A percentile compares a stretch with the other conserved stretches of the same genome.
phyloP scores from a whole-genome alignment of 2,888 invertebrate species.

The Ischnura elegans region DNA sequence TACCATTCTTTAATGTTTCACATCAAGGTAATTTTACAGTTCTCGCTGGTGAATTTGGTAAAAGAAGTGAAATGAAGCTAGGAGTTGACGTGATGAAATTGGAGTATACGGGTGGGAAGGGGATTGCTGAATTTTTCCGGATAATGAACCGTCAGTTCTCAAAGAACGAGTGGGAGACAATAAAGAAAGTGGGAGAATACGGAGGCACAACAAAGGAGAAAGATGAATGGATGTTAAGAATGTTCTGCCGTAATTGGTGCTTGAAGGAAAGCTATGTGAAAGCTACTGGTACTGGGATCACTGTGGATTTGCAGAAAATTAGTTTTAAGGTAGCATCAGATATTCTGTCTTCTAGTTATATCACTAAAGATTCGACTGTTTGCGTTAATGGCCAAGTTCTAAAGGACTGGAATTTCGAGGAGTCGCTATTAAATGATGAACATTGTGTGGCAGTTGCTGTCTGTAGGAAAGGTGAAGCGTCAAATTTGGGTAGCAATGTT shows the following conservation, averaged over 20 bases:
- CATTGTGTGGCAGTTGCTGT: constrained; percentile 90
- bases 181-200: constrained; percentile 78
- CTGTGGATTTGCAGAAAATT: constrained; percentile 86
- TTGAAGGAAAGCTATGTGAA: constrained; percentile 97
- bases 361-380: constrained; percentile 84
- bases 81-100: constrained; percentile 95
- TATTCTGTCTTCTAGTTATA: constrained; percentile 74
- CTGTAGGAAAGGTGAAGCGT: constrained; percentile 72
- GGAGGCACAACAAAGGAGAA: constrained; percentile 80
- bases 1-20: constrained; percentile 91
- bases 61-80: constrained; percentile 77
- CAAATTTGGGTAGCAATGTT: constrained; percentile 69
- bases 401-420: constrained; percentile 89
- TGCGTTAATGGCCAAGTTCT: constrained; percentile 81
- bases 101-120: constrained; percentile 86
- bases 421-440: constrained; percentile 86
- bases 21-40: constrained; percentile 94
- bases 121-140: constrained; percentile 89
- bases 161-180: constrained; percentile 87
- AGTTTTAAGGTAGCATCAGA: constrained; percentile 85
- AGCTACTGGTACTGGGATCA: constrained; percentile 92
- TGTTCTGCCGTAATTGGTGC: constrained; percentile 95
- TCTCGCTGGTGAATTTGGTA: constrained; percentile 84
- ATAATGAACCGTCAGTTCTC: constrained; percentile 94
- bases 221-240: constrained; percentile 81